Evolutionary conservation across 2,888 invertebrate species (phyloP), one percentile per base, ranked within the genome.

Genomic region (Sphaerophoria rueppellii): DNA sequence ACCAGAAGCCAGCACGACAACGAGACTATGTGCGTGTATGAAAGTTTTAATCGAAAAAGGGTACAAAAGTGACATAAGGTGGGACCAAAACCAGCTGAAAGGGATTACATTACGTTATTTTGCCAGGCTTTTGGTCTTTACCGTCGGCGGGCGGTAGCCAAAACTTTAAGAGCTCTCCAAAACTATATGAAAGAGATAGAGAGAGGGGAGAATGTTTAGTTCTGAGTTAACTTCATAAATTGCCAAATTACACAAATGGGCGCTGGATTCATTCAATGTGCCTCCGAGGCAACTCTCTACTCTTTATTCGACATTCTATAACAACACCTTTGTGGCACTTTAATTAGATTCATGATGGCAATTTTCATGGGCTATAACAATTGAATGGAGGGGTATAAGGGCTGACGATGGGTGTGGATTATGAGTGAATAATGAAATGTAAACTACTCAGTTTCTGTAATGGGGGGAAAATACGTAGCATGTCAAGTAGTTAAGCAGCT

Each of bases 261-360:
- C 34, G 24, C 24, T 24, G 24, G 24, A 24, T 9, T 14, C 12
- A 32, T 63, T 63, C 35, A 50, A 7, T 40, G 55, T 16, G 54
- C 60, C 60, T 69, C 9, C 11, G 11, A 48, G 63, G 63, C 40
- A 70, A 11, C 63, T 69, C 57, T 6, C 57, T 52, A 24, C 24
- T 24, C 24, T 24, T 24, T 24, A 24, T 24, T 24, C 24, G 50
- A 75, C 63, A 80, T 70, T 70, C 52, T 67, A 63, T 75, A 70
- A 12, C 61, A 57, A 34, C 50, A 52, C 50, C 40, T 63, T 58
- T 71, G 70, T 81, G 80, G 48, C 40, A 57, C 43, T 75, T 75
- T 75, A 75, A 80, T 80, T 80, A 75, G 80, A 74, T 80, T 74
- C 74, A 74, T 63, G 74, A 54, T 52, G 55, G 48, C 48, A 43